These are phyloP conservation scores for Adelphocoris suturalis DNA, from an alignment of 2,888 invertebrate species.

Conservation along the genomic window DNA sequence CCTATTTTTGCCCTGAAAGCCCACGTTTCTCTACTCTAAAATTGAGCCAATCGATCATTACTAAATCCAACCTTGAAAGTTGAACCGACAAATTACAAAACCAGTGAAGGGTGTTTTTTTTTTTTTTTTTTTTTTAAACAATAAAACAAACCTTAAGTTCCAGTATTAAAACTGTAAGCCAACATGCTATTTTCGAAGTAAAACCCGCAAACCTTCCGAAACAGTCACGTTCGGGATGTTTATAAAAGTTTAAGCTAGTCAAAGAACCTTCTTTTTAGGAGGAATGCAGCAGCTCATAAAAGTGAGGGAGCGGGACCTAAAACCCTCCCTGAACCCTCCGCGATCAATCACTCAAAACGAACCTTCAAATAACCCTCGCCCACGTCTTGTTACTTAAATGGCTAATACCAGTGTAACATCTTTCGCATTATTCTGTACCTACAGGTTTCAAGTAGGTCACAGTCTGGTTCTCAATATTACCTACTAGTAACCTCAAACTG, in stretches of 20 bases:
- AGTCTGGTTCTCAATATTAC: too few species aligned
- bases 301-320: background rate
- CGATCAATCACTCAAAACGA: slow-evolving; percentile 20
- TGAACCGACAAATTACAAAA: too few species aligned
- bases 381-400: background rate
- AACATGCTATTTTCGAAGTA: background rate
- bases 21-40: too few species aligned
- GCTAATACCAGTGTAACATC: background rate
- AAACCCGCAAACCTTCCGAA: background rate
- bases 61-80: too few species aligned
- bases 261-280: background rate
- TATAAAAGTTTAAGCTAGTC: background rate
- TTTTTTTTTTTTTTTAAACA: too few species aligned
- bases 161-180: too few species aligned
- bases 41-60: too few species aligned
- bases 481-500: too few species aligned
- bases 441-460: background rate
- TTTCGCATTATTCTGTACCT: background rate
- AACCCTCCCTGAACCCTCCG: background rate
- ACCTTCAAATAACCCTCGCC: slow-evolving; percentile 25
- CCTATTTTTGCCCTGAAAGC: too few species aligned
- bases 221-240: background rate
- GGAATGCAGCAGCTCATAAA: background rate
- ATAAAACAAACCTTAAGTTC: too few species aligned
- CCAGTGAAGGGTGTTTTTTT: too few species aligned